phyloP scores from a whole-genome alignment of 2,888 invertebrate genomes.

The Amphimallon solstitiale region DNA sequence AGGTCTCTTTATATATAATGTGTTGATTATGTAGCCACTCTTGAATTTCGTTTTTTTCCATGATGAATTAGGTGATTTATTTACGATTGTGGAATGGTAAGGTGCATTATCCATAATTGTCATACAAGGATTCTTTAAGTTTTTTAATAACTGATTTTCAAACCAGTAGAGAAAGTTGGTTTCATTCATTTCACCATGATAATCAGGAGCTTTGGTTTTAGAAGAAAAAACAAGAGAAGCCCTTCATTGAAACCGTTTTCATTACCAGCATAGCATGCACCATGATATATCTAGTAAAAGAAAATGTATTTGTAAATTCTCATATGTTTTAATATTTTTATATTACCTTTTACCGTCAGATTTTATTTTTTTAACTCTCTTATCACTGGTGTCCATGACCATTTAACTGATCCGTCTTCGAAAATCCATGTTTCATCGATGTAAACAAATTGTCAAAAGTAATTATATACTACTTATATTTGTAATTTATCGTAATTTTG shows the following conservation, averaged over 20 bases:
- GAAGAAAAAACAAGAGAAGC: slow-evolving; percentile 28
- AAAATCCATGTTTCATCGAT: too few species aligned
- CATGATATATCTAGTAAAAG: too few species aligned
- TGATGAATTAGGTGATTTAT: neutral
- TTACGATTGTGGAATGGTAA: slow-evolving; percentile 47
- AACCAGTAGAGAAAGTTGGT: slow-evolving; percentile 44
- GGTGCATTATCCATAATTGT: slow-evolving; percentile 44
- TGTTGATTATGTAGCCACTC: slow-evolving; percentile 15
- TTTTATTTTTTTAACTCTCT: too few species aligned
- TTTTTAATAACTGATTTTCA: slow-evolving; percentile 48
- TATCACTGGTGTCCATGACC: too few species aligned
- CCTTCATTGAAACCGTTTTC: slow-evolving; percentile 30
- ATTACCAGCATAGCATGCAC: slow-evolving; percentile 12
- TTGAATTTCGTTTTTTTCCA: slow-evolving; percentile 17
- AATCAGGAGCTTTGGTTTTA: slow-evolving; percentile 48
- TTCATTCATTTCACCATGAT: slow-evolving; percentile 53
- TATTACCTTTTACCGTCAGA: too few species aligned
- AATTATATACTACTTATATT: too few species aligned
- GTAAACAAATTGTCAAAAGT: too few species aligned
- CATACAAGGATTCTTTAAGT: slow-evolving; percentile 47
- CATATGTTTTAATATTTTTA: too few species aligned
- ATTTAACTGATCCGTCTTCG: too few species aligned
- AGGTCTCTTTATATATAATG: neutral
- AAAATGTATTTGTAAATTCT: too few species aligned
- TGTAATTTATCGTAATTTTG: too few species aligned